Base-by-base conservation (phyloP, 2,888 invertebrate species). In the Apantesis nais region DNA sequence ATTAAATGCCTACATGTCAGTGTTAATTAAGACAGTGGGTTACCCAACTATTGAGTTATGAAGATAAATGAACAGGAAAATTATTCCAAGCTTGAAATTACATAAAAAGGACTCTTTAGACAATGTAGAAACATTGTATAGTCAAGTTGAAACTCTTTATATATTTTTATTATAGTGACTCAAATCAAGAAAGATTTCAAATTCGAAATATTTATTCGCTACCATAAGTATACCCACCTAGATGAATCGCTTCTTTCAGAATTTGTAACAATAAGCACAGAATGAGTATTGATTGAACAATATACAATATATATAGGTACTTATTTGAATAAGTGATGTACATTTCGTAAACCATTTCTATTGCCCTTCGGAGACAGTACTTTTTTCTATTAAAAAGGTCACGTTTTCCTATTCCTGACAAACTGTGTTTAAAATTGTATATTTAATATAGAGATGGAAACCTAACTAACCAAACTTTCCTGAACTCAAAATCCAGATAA, bases 1-100 rank as follows among this genome's bases (percentile, higher is more conserved):
- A 82, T 82, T 82, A 82, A 79, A 81, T 79, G 75, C 83, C 78
- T 74, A 71, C 75, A 67, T 76, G 72, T 69, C 71, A 58, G n/a
- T 52, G 39, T 70, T 79, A 77, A 79, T 75, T 79, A 60, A 55
- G 61, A 68, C 62, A 66, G 29, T 55, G 62, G 63, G 61, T 55
- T 67, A 67, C 55, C 44, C 11, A 66, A 68, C 73, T 76, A 69
- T 61, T 62, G 52, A 70, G 62, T 52, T 68, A 68, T 70, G 41
- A 29, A 29, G 61, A 41, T 72, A 69, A 37, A 73, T 68, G 65
- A 71, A 44, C 68, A 58, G 14, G 44, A 22, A 34, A 48, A 48
- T 34, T 14, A 37, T 34, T 62, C 25, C 58, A 58, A 29, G 29
- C 7, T 58, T 29, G 16, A 14, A 29, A 25, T 55, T 12, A 25